These are phyloP conservation scores for Drosophila chauvacae DNA, from an alignment of 1,140 invertebrate species.

Conservation along the genomic window DNA sequence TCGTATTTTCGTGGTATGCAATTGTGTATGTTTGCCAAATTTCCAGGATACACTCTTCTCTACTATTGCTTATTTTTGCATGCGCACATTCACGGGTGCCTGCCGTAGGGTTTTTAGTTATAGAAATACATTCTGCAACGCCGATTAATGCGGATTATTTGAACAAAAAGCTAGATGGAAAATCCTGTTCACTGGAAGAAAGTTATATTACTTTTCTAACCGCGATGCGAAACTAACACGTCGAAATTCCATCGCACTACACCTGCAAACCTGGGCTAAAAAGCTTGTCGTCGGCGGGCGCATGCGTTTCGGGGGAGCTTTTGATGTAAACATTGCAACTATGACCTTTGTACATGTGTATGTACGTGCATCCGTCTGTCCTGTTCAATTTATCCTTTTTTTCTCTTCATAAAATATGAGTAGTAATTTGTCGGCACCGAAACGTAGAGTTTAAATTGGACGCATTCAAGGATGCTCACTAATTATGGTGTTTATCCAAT, in stretches of 20 bases:
- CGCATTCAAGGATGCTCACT: background rate
- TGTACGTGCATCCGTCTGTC: conserved; percentile 45
- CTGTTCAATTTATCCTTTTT: conserved; percentile 16
- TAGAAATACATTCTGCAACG: conserved; percentile 9
- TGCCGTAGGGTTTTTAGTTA: background rate
- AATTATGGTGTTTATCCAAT: background rate
- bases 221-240: conserved; percentile 60
- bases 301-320: conserved; percentile 53
- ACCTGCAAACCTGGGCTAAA: conserved; percentile 62
- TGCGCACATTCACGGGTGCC: conserved; percentile 4
- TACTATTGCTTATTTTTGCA: conserved; percentile 35
- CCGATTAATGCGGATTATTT: conserved; percentile 7
- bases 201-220: conserved; percentile 58
- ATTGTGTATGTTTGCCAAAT: conserved; percentile 30
- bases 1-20: conserved; percentile 40
- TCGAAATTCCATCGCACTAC: conserved; percentile 57
- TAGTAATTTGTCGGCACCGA: conserved; percentile 27
- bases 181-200: conserved; percentile 25
- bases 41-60: conserved; percentile 39
- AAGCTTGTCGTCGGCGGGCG: conserved; percentile 56
- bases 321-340: conserved; percentile 70
- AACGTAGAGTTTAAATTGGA: background rate
- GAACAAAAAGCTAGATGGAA: conserved; percentile 9
- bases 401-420: conserved; percentile 17
- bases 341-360: conserved; percentile 62